These are phyloP conservation scores for Melanerpes formicivorus DNA, from an alignment of 2,113 vertebrate species.

Conservation along the genomic window DNA sequence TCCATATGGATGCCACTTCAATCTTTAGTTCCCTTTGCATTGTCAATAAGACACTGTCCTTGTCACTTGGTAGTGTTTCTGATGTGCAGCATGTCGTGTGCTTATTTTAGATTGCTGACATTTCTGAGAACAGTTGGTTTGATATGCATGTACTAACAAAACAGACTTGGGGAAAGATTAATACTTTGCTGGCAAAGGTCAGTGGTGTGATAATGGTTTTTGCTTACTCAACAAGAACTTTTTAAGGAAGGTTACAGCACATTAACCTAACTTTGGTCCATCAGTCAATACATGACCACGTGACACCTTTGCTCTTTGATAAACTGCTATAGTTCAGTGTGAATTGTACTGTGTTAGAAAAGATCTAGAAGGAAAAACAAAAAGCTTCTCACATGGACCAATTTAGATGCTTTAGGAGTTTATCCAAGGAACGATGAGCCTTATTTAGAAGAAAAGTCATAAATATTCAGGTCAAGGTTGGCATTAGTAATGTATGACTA, in stretches of 20 bases:
- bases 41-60: not conserved
- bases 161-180: conserved; percentile 60
- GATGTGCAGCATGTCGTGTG: conserved; percentile 30
- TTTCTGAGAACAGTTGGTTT: conserved; percentile 69
- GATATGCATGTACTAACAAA: conserved; percentile 64
- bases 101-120: conserved; percentile 65
- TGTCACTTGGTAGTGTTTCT: not conserved
- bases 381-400: not conserved
- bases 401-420: not conserved
- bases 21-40: conserved; percentile 18
- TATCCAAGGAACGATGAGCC: not conserved
- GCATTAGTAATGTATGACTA: not conserved
- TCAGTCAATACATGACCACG: not conserved
- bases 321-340: not conserved
- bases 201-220: conserved; percentile 22
- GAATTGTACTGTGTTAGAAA: not conserved
- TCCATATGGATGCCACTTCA: conserved; percentile 39
- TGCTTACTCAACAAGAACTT: conserved; percentile 44
- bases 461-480: not conserved
- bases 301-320: not conserved
- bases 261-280: conserved; percentile 31
- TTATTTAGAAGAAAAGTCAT: not conserved
- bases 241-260: conserved; percentile 49
- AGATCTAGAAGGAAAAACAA: not conserved
- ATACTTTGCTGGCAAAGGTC: conserved; percentile 65